Conservation (phyloP, 2,113 vertebrate genomes). For the Oxygymnocypris stewartii region DNA sequence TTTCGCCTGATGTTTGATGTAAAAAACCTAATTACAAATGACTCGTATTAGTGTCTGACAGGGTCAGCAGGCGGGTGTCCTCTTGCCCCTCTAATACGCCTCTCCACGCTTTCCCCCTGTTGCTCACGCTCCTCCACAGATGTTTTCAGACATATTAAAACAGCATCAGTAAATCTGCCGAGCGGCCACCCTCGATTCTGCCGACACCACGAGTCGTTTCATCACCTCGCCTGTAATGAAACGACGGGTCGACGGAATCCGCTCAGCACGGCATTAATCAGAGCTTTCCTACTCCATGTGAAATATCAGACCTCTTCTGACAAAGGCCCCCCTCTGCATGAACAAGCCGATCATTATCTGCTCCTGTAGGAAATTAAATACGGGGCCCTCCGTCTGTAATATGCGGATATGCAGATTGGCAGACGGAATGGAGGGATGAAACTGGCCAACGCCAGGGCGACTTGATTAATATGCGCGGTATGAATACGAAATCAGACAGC, state of each 20-base stretch:
- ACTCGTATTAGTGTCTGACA: conserved; percentile 7
- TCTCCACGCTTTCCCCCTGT: background rate
- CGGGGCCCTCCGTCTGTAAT: conserved; percentile 81
- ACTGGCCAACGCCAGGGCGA: conserved; percentile 79
- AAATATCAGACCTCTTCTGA: conserved; percentile 78
- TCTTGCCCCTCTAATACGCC: background rate
- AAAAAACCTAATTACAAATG: conserved; percentile 7
- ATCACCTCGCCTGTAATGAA: conserved; percentile 60
- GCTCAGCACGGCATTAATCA: conserved; percentile 62
- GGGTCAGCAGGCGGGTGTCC: background rate
- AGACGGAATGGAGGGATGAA: conserved; percentile 71
- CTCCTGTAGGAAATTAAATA: conserved; percentile 98
- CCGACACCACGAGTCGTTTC: conserved; percentile 40
- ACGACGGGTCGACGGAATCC: conserved; percentile 48
- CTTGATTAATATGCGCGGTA: conserved; percentile 90
- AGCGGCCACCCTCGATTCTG: conserved; percentile 23
- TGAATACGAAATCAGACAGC: conserved; percentile 88
- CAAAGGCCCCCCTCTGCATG: conserved; percentile 88
- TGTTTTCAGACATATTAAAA: conserved; percentile 58
- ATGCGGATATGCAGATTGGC: conserved; percentile 95
- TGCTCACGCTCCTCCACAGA: conserved; percentile 37
- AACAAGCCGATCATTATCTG: conserved; percentile 94
- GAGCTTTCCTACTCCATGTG: conserved; percentile 53
- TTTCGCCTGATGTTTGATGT: background rate
- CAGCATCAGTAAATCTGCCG: conserved; percentile 57